phyloP scores from a whole-genome alignment of 23 tunicate species.

The Aplidium turbinatum region DNA sequence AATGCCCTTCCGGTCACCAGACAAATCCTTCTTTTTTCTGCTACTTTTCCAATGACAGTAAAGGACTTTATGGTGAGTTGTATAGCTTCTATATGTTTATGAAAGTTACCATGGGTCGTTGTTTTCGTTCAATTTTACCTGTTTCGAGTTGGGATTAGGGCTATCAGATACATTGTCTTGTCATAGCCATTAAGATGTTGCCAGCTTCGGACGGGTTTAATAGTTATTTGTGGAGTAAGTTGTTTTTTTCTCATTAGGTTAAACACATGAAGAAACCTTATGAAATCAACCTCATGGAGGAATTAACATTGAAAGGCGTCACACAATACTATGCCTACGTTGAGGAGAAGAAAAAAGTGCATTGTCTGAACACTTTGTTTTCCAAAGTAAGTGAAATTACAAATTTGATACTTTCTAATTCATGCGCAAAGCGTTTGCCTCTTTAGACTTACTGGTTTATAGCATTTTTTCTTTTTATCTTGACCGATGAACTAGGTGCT shows the following conservation, averaged over 20 bases:
- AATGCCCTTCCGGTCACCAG: constrained; percentile 76
- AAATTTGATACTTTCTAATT: no score
- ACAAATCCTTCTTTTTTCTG: constrained; percentile 93
- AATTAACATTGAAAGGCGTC: constrained; percentile 94
- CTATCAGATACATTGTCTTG: no score
- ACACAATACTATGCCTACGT: constrained; percentile 98
- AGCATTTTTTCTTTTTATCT: no score
- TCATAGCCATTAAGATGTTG: no score
- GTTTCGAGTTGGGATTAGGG: no score
- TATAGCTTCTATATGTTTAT: no score
- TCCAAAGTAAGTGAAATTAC: constrained; percentile 64
- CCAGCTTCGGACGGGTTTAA: neutral
- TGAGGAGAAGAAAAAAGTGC: constrained; percentile 98
- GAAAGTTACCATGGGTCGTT: no score
- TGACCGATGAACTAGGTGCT: no score
- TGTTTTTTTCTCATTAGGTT: constrained; percentile 20
- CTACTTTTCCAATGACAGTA: constrained; percentile 92
- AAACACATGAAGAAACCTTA: constrained; percentile 98
- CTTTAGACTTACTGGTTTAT: no score
- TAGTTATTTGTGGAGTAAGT: neutral
- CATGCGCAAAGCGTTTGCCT: no score
- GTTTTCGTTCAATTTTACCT: no score
- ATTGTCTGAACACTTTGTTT: constrained; percentile 95
- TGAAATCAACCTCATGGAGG: constrained; percentile 99
- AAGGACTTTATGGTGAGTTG: constrained; percentile 87